These are phyloP conservation scores for Dolichotis patagonum DNA, from an alignment of 2,113 vertebrate genomes.

Conservation along the genomic window DNA sequence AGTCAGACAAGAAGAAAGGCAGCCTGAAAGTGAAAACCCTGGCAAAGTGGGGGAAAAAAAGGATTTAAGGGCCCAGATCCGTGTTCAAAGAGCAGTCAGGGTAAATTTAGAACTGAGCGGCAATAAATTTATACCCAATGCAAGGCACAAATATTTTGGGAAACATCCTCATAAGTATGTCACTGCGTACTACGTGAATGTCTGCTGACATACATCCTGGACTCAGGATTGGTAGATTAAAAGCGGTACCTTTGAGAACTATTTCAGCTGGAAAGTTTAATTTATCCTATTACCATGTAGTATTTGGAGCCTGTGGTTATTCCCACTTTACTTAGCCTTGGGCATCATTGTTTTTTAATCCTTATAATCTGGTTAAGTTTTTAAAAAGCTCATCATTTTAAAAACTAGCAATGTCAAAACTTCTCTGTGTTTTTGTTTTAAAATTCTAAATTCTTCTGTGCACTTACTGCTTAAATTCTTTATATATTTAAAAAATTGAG, in stretches of 20 bases:
- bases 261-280: background rate
- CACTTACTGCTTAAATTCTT: slow-evolving; percentile 1
- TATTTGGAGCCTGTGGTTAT: background rate
- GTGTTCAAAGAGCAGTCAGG: background rate
- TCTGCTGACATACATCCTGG: background rate
- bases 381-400: background rate
- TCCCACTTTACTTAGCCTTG: background rate
- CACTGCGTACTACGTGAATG: background rate
- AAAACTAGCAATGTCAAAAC: background rate
- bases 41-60: background rate
- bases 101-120: background rate
- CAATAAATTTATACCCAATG: background rate
- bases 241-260: background rate
- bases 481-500: background rate
- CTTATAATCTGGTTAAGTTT: background rate
- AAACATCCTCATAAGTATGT: background rate
- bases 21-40: background rate
- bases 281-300: background rate
- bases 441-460: background rate
- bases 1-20: no score
- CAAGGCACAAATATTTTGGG: background rate
- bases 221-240: background rate
- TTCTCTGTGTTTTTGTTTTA: slow-evolving; percentile 8
- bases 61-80: background rate
- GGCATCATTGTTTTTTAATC: background rate